These are phyloP conservation scores for Lagodon rhomboides DNA, from an alignment of 2,797 vertebrate genomes.

Conservation along the genomic window DNA sequence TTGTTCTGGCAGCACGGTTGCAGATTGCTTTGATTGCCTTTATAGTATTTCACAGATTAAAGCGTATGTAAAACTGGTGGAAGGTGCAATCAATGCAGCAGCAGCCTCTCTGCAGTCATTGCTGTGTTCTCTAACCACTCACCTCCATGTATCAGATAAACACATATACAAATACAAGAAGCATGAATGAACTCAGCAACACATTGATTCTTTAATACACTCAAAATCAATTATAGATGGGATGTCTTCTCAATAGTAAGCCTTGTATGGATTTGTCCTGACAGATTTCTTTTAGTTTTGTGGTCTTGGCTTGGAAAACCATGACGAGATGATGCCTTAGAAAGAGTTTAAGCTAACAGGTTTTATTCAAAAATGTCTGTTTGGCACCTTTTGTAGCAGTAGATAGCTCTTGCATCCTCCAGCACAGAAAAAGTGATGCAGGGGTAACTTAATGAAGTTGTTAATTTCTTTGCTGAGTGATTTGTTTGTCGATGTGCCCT, in stretches of 20 bases:
- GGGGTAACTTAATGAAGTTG: constrained; percentile 80
- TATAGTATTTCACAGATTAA: constrained; percentile 82
- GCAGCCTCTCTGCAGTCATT: constrained; percentile 24
- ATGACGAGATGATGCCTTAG: constrained; percentile 11
- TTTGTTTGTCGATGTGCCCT: constrained; percentile 76
- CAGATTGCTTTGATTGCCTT: constrained; percentile 75
- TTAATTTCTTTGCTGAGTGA: constrained; percentile 78
- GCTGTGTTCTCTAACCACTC: constrained; percentile 49
- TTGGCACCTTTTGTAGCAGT: neutral
- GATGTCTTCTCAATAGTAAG: constrained; percentile 47
- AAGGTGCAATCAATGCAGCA: constrained; percentile 65
- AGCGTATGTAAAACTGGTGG: constrained; percentile 63
- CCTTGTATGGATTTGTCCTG: constrained; percentile 40
- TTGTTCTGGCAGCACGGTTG: constrained; percentile 28
- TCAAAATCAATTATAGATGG: constrained; percentile 56
- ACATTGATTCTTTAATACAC: constrained; percentile 66
- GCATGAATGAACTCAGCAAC: constrained; percentile 64
- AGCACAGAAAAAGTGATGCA: constrained; percentile 15
- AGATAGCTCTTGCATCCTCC: constrained; percentile 14
- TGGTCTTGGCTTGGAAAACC: neutral
- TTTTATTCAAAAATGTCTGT: neutral
- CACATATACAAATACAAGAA: constrained; percentile 63
- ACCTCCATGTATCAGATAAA: constrained; percentile 60
- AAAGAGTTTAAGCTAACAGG: neutral
- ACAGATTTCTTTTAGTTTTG: constrained; percentile 31